Conservation (phyloP, 2,797 vertebrate genomes). For the Caiman crocodilus region DNA sequence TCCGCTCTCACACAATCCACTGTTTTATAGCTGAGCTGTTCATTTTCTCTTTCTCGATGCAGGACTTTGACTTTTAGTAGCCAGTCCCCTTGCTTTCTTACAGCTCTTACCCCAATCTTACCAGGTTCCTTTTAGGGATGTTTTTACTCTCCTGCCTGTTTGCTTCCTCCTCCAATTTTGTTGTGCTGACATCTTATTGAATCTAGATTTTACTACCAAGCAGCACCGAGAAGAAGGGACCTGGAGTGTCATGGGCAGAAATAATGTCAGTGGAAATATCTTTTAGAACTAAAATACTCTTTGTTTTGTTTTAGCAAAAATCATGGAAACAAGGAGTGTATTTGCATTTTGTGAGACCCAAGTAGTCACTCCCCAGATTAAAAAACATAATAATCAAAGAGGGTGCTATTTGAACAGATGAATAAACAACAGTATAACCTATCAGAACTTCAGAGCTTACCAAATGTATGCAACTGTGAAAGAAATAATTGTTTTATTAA, state of each 20-base stretch:
- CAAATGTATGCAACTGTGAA: not conserved
- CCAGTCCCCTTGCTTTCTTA: not conserved
- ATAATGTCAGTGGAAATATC: not conserved
- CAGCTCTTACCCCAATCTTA: not conserved
- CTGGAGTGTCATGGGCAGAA: rapidly evolving
- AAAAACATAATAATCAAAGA: not conserved
- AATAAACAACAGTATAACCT: not conserved
- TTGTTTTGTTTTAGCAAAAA: not conserved
- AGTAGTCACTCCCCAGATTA: not conserved
- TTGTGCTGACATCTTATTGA: not conserved
- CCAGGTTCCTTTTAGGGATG: not conserved
- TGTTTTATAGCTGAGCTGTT: not conserved
- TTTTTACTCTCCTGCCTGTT: not conserved
- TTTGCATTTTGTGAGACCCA: rapidly evolving
- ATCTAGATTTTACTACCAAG: not conserved
- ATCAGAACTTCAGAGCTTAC: not conserved
- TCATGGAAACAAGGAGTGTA: not conserved
- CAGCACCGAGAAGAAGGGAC: rapidly evolving
- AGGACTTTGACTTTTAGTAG: not conserved
- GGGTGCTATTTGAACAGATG: not conserved
- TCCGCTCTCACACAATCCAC: not conserved
- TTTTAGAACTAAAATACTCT: not conserved
- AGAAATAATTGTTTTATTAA: not conserved
- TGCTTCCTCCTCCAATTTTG: not conserved
- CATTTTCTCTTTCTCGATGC: not conserved